Evolutionary conservation across 2,113 vertebrate genomes (phyloP).

Genomic region (Dryoscopus gambensis): DNA sequence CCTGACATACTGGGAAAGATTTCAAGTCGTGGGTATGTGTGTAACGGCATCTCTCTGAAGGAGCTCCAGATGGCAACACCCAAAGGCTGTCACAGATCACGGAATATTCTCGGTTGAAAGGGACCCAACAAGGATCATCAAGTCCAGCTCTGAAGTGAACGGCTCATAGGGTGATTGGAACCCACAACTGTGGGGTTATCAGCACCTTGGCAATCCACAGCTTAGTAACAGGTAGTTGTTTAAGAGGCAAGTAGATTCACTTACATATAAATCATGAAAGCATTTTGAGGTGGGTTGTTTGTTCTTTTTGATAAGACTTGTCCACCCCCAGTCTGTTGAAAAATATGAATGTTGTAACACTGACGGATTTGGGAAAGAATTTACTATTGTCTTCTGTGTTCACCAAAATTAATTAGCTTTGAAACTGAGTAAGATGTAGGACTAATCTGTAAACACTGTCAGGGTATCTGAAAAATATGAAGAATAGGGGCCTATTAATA

Average conservation of each 20-base stretch:
- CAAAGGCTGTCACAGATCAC: background rate
- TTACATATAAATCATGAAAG: background rate
- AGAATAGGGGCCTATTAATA: slow-evolving; percentile 23
- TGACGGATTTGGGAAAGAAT: background rate
- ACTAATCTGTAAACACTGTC: slow-evolving; percentile 37
- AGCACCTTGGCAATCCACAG: background rate
- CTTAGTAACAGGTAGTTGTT: background rate
- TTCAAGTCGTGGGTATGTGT: background rate
- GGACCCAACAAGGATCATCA: background rate
- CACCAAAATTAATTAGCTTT: slow-evolving; percentile 16
- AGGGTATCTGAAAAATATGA: slow-evolving; percentile 6
- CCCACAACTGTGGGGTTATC: background rate
- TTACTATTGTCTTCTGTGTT: background rate
- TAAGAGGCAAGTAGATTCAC: background rate
- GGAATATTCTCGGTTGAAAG: background rate
- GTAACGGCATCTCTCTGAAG: accelerated
- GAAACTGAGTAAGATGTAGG: background rate
- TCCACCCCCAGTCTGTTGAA: background rate
- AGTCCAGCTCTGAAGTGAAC: background rate
- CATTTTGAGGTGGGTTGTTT: background rate
- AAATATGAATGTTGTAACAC: background rate
- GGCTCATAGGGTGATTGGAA: no score
- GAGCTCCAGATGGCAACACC: background rate
- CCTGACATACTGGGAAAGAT: background rate
- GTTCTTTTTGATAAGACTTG: background rate